These are phyloP conservation scores for Scotopteryx bipunctaria DNA, from an alignment of 2,888 invertebrate species.

Conservation along the genomic window DNA sequence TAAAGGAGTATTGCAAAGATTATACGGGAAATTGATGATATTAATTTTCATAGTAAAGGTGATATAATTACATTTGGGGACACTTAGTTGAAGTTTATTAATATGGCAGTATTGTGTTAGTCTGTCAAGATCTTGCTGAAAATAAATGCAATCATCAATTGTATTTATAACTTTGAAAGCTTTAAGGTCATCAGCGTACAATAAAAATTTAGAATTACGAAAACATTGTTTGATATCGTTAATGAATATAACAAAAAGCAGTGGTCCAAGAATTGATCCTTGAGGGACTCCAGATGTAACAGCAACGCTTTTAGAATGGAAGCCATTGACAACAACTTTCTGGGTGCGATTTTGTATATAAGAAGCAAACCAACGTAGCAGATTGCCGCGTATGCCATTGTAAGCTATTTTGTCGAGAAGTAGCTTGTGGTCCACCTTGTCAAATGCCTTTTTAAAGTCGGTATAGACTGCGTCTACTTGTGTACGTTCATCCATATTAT, in stretches of 20 bases:
- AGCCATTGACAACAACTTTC: conserved; percentile 10
- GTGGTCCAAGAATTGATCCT: conserved; percentile 20
- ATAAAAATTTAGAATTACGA: neutral
- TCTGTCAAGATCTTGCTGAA: too few species aligned
- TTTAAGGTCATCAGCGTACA: conserved; percentile 22
- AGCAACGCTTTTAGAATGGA: too few species aligned
- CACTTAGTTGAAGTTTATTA: conserved; percentile 14
- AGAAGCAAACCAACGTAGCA: conserved; percentile 17
- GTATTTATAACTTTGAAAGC: too few species aligned
- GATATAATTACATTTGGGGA: conserved; percentile 9
- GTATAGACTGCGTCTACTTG: conserved; percentile 23
- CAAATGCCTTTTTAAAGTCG: conserved; percentile 21
- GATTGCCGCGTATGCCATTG: conserved; percentile 19
- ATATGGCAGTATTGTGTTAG: conserved; percentile 1
- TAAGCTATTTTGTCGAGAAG: conserved; percentile 11
- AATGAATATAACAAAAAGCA: too few species aligned
- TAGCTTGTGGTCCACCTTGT: conserved; percentile 20
- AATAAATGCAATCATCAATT: too few species aligned
- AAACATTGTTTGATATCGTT: too few species aligned
- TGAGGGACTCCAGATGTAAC: conserved; percentile 13
- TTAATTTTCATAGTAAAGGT: too few species aligned
- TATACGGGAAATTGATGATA: too few species aligned
- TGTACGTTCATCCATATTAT: conserved; percentile 7
- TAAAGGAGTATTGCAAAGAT: too few species aligned
- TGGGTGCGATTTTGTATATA: conserved; percentile 23